These are phyloP conservation scores for Protula sp. DNA, from an alignment of 2,888 invertebrate species.

Conservation along the genomic window DNA sequence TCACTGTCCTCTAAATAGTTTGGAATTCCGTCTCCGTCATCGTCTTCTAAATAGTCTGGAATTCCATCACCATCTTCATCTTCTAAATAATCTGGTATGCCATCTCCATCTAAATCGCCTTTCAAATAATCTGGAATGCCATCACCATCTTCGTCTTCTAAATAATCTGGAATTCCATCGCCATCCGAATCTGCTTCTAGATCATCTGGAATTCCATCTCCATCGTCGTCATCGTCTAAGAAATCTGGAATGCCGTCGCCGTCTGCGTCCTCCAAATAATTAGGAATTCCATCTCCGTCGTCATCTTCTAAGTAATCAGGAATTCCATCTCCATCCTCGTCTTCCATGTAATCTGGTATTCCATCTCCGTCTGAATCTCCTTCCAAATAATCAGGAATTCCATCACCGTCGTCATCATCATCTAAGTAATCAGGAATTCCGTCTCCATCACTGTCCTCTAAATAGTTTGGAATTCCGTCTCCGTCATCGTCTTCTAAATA, in stretches of 20 bases:
- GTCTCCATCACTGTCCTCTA: conserved; percentile 34
- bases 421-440: conserved; percentile 32
- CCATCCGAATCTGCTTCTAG: no score
- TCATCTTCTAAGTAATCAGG: conserved; percentile 36
- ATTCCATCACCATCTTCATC: conserved; percentile 45
- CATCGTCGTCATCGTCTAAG: no score
- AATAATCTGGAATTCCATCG: no score
- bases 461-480: conserved; percentile 26
- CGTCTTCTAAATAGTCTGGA: conserved; percentile 40
- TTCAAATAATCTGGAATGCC: conserved; percentile 43
- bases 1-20: conserved; percentile 28
- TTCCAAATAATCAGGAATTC: conserved; percentile 34
- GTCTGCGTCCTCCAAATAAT: conserved; percentile 30
- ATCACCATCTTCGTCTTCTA: conserved; percentile 36
- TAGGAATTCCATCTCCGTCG: conserved; percentile 31
- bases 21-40: conserved; percentile 41
- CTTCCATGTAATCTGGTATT: conserved; percentile 21
- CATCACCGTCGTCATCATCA: conserved; percentile 37
- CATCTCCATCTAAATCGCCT: conserved; percentile 42
- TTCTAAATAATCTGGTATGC: conserved; percentile 35
- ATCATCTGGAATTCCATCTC: no score
- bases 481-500: conserved; percentile 26
- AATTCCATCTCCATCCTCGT: conserved; percentile 40
- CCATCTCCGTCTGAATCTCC: conserved; percentile 23
- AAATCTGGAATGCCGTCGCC: no score